Percentiles rank a stretch among this genome's conserved stretches.
Conservation (phyloP, 2,113 vertebrate genomes). For the Sigmodon hispidus region DNA sequence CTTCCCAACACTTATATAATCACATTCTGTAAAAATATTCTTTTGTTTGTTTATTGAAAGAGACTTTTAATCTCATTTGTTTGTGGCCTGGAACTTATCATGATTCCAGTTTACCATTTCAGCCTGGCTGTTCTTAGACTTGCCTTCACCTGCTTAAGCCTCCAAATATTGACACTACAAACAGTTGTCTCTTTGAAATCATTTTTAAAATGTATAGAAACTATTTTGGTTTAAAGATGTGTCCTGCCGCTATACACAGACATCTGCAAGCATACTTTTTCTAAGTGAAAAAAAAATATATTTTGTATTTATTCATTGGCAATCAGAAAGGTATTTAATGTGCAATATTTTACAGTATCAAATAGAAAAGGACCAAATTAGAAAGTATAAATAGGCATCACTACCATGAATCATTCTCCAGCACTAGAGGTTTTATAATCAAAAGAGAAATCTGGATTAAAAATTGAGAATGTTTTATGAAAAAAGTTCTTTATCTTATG, state of each 20-base stretch:
- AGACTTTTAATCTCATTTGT: background rate
- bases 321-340: background rate
- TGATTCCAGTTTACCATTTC: background rate
- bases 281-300: background rate
- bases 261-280: background rate
- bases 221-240: background rate
- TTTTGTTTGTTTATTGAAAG: background rate
- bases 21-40: background rate
- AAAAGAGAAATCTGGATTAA: background rate
- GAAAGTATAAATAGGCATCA: background rate
- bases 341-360: background rate
- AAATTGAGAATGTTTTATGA: conserved; percentile 21
- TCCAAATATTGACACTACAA: background rate
- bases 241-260: background rate
- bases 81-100: background rate
- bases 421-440: background rate
- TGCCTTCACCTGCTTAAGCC: background rate
- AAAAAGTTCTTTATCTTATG: background rate
- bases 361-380: background rate
- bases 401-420: background rate
- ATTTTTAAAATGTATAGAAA: conserved; percentile 31
- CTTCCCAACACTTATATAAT: background rate
- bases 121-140: too few species aligned
- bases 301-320: background rate
- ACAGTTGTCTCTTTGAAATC: background rate